Percentiles rank a stretch among this genome's conserved stretches.
These are phyloP conservation scores for Philaethria dido DNA, from an alignment of 2,888 invertebrate genomes.

Conservation along the genomic window DNA sequence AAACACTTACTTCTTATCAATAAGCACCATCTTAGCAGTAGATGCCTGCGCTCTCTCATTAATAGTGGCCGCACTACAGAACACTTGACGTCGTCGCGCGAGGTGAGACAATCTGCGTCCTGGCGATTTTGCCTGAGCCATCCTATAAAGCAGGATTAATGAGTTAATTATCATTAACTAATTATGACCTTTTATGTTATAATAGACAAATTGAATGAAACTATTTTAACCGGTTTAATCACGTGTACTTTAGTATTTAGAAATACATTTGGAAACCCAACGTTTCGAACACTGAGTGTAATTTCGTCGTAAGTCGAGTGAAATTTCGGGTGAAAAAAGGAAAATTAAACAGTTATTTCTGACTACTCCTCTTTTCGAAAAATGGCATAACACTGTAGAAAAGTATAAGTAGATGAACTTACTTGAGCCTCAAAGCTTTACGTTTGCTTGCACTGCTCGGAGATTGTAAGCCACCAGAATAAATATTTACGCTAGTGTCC, in stretches of 20 bases:
- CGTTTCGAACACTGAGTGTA: too few relatives aligned
- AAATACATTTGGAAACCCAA: too few relatives aligned
- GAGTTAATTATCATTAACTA: not conserved
- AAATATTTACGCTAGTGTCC: constrained; percentile 85
- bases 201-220: too few relatives aligned
- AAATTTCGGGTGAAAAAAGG: too few relatives aligned
- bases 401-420: constrained; percentile 44
- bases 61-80: constrained; percentile 86
- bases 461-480: constrained; percentile 82
- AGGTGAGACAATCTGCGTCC: constrained; percentile 90
- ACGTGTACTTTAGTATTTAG: too few relatives aligned
- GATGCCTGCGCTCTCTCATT: constrained; percentile 72
- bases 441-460: constrained; percentile 87
- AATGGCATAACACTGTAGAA: too few relatives aligned
- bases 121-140: constrained; percentile 85
- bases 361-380: too few relatives aligned
- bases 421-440: constrained; percentile 83
- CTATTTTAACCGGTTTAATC: too few relatives aligned
- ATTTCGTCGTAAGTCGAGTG: too few relatives aligned
- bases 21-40: constrained; percentile 83
- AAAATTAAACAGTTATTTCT: too few relatives aligned
- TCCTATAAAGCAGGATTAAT: constrained; percentile 53
- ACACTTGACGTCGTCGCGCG: constrained; percentile 89
- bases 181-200: too few relatives aligned
- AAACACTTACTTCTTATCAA: constrained; percentile 85